Evolutionary conservation across 1,140 invertebrate genomes (phyloP).

Genomic region (Drosophila pruinosa): DNA sequence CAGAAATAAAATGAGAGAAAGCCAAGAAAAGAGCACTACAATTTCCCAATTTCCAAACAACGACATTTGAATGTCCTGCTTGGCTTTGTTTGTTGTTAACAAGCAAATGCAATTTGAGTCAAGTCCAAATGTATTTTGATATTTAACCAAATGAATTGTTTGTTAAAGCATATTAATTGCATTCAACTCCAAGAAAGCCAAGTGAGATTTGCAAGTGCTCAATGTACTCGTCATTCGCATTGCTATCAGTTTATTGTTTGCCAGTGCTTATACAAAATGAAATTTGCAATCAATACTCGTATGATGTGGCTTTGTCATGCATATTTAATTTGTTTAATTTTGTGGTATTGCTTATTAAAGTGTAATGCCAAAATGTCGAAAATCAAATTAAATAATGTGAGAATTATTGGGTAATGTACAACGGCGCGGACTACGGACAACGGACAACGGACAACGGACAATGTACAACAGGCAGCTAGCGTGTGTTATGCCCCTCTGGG

Average conservation of each 20-base stretch:
- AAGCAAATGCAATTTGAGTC: not conserved
- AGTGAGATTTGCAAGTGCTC: not conserved
- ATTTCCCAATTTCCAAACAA: not conserved
- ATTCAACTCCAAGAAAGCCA: no score
- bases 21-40: not conserved
- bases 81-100: no score
- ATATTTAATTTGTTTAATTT: not conserved
- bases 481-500: constrained; percentile 5
- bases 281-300: not conserved
- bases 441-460: no score
- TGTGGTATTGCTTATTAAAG: not conserved
- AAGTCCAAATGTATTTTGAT: not conserved
- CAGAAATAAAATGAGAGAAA: constrained; percentile 47
- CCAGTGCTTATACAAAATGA: not conserved
- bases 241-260: not conserved
- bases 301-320: not conserved
- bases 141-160: not conserved
- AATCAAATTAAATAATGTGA: not conserved
- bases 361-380: not conserved
- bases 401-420: no score
- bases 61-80: constrained; percentile 7
- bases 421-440: no score
- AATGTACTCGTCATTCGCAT: no score
- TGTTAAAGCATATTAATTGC: not conserved
- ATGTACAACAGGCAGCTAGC: not conserved